These are phyloP conservation scores for Idaea biselata DNA, from an alignment of 2,888 invertebrate genomes.

Conservation along the genomic window DNA sequence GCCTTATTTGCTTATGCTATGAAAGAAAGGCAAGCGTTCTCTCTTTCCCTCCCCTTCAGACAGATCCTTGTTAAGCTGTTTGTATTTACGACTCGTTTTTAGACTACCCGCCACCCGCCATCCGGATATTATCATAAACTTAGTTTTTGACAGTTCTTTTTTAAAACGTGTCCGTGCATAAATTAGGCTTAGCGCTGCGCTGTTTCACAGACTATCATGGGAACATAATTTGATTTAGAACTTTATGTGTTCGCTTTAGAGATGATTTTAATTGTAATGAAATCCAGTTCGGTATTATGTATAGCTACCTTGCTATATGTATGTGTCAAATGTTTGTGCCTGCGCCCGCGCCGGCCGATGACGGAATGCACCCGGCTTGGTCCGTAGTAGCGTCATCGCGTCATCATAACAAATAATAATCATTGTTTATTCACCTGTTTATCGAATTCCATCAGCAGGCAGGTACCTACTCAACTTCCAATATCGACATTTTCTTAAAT, in stretches of 20 bases:
- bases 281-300: conserved; percentile 3
- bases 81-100: neutral
- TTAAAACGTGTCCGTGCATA: conserved; percentile 51
- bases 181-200: conserved; percentile 29
- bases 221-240: conserved; percentile 8
- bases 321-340: conserved; percentile 15
- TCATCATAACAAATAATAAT: conserved; percentile 40
- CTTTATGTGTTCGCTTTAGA: conserved; percentile 18
- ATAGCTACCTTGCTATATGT: neutral
- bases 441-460: conserved; percentile 30
- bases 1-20: neutral
- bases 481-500: conserved; percentile 12
- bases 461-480: conserved; percentile 8
- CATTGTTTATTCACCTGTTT: conserved; percentile 44
- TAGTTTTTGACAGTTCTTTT: conserved; percentile 45
- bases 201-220: neutral
- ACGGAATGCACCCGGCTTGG: conserved; percentile 43
- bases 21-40: neutral
- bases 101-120: neutral
- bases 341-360: conserved; percentile 10
- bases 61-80: neutral
- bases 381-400: conserved; percentile 23
- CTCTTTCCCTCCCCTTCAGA: conserved; percentile 13
- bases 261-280: conserved; percentile 14
- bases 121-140: neutral